Conservation (phyloP, 2,113 vertebrate genomes). For the Neolamprologus devosi region DNA sequence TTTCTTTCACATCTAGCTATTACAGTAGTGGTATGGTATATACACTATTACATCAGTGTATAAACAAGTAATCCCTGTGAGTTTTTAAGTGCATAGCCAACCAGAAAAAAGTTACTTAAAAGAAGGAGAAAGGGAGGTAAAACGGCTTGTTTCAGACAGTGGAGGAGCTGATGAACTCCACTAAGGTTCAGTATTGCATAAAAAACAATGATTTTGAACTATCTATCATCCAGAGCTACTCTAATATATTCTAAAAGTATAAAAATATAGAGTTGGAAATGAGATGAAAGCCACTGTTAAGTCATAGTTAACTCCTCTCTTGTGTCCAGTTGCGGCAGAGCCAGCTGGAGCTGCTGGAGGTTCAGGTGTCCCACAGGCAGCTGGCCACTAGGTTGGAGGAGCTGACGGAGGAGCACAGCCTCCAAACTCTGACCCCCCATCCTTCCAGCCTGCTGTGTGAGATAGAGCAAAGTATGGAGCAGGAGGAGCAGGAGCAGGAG, state of each 20-base stretch:
- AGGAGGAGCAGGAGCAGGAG: conserved; percentile 95
- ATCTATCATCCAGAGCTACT: background rate
- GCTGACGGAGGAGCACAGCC: conserved; percentile 83
- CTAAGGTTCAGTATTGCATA: background rate
- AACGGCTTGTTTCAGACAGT: background rate
- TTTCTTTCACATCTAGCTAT: background rate
- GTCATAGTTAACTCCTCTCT: background rate
- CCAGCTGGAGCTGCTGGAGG: conserved; percentile 90
- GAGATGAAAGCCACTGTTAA: background rate
- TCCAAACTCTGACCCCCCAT: conserved; percentile 80
- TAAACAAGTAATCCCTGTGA: background rate
- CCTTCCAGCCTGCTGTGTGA: conserved; percentile 89
- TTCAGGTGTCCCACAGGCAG: conserved; percentile 83
- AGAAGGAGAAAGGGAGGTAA: background rate
- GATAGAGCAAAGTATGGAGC: conserved; percentile 98
- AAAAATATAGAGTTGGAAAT: background rate
- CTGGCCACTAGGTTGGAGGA: conserved; percentile 84
- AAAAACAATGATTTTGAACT: background rate
- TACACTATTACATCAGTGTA: background rate
- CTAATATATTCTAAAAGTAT: background rate
- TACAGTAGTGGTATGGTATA: background rate
- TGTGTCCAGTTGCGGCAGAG: conserved; percentile 80
- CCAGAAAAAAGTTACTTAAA: background rate
- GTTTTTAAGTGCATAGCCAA: background rate
- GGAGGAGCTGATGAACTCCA: background rate